These are phyloP conservation scores for Onchidella celtica DNA, from an alignment of 2,888 invertebrate genomes.

Conservation along the genomic window DNA sequence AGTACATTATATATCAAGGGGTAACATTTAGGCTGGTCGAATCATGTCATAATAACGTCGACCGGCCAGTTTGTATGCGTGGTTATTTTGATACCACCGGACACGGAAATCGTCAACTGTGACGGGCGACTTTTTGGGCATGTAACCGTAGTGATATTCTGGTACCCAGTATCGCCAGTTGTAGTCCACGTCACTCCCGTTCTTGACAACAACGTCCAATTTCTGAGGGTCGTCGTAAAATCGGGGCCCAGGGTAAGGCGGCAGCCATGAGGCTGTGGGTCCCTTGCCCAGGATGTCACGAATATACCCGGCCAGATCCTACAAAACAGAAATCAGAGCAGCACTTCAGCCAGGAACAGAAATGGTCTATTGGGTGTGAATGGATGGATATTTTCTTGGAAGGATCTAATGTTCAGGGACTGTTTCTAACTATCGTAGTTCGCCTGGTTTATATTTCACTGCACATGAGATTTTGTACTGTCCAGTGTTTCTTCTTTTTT, in stretches of 20 bases:
- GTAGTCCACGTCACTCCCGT: constrained; percentile 44
- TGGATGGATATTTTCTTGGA: too few relatives aligned
- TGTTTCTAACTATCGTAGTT: too few relatives aligned
- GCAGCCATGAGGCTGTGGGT: constrained; percentile 17
- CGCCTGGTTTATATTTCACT: too few relatives aligned
- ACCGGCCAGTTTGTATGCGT: constrained; percentile 26
- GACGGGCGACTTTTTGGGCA: constrained; percentile 42
- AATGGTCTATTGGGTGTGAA: too few relatives aligned
- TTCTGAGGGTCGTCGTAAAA: constrained; percentile 12
- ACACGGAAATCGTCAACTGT: constrained; percentile 5
- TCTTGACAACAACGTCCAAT: not conserved
- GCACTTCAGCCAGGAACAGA: not conserved
- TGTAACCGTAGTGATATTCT: constrained; percentile 45
- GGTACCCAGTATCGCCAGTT: constrained; percentile 47
- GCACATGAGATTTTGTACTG: too few relatives aligned
- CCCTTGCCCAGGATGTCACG: constrained; percentile 42
- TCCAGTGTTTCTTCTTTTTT: too few relatives aligned
- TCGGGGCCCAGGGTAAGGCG: not conserved
- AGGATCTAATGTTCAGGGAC: too few relatives aligned
- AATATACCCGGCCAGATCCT: constrained; percentile 36
- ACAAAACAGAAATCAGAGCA: constrained; percentile 38
- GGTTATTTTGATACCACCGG: constrained; percentile 22
- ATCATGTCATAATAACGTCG: constrained; percentile 18
- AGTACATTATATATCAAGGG: too few relatives aligned
- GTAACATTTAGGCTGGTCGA: constrained; percentile 27